These are phyloP conservation scores for Chlorodrepanis virens DNA, from an alignment of 2,113 vertebrate species.

Conservation along the genomic window DNA sequence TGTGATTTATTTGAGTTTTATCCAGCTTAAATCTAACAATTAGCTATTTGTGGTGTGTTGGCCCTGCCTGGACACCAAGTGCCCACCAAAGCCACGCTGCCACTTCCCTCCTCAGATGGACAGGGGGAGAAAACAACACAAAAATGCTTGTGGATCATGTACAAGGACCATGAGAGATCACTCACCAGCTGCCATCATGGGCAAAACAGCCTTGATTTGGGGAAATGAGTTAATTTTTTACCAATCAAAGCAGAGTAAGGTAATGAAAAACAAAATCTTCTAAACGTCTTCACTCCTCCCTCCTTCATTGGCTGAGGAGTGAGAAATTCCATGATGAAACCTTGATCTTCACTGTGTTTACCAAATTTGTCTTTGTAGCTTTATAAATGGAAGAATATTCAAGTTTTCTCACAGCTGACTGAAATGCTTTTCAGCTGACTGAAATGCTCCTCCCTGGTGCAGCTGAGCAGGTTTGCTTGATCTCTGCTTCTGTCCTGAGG, in stretches of 20 bases:
- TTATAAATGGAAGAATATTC: background rate
- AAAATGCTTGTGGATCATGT: background rate
- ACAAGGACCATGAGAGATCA: background rate
- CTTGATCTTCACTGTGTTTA: background rate
- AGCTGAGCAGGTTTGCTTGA: background rate
- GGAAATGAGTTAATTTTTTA: background rate
- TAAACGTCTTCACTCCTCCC: background rate
- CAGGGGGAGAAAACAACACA: background rate
- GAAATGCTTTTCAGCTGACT: background rate
- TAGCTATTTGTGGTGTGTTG: background rate
- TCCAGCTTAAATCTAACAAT: background rate
- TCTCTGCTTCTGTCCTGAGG: background rate
- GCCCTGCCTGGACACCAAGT: background rate
- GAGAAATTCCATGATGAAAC: background rate
- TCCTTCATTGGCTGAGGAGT: background rate
- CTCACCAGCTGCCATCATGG: background rate
- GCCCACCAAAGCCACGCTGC: accelerated
- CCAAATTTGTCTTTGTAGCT: background rate
- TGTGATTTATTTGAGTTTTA: background rate
- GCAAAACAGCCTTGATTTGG: background rate
- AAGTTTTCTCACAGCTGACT: background rate
- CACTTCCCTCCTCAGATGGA: background rate
- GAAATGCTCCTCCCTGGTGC: background rate
- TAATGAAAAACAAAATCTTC: background rate
- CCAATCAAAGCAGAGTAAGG: background rate